A percentile compares a stretch with the other conserved stretches of the same genome.
Evolutionary conservation across 1,140 invertebrate genomes (phyloP).

Genomic region (Drosophila bocqueti): DNA sequence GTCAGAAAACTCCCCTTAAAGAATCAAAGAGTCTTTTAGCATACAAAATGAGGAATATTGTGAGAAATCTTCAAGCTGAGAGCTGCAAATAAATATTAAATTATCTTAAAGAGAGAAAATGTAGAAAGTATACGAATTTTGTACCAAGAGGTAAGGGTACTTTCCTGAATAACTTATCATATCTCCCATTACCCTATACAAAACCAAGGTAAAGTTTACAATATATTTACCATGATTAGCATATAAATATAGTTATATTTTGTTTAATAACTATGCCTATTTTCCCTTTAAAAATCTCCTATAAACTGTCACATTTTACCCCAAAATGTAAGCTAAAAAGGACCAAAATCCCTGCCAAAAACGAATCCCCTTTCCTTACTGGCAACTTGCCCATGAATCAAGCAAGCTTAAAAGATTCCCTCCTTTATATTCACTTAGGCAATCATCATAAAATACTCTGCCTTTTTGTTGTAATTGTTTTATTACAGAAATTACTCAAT

Average conservation of each 20-base stretch:
- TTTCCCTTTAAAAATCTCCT: not conserved
- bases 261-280: not conserved
- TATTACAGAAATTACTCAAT: constrained; percentile 52
- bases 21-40: not conserved
- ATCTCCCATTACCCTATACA: not conserved
- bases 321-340: not conserved
- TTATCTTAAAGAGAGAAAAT: too few species aligned
- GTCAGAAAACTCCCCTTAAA: not conserved
- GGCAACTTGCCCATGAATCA: constrained; percentile 6
- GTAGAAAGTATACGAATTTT: accelerated
- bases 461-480: constrained; percentile 48
- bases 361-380: not conserved
- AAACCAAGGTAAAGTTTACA: not conserved
- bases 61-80: not conserved
- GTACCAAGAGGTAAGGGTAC: not conserved
- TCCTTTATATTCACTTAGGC: constrained; percentile 34
- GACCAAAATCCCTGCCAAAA: not conserved
- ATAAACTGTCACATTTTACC: not conserved
- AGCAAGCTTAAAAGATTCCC: not conserved
- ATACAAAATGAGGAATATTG: not conserved
- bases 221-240: not conserved
- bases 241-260: not conserved
- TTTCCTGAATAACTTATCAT: not conserved
- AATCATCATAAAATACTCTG: constrained; percentile 33
- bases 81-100: too few species aligned